phyloP scores from a whole-genome alignment of 1,140 invertebrate species.

The Atopsyche davidsoni region DNA sequence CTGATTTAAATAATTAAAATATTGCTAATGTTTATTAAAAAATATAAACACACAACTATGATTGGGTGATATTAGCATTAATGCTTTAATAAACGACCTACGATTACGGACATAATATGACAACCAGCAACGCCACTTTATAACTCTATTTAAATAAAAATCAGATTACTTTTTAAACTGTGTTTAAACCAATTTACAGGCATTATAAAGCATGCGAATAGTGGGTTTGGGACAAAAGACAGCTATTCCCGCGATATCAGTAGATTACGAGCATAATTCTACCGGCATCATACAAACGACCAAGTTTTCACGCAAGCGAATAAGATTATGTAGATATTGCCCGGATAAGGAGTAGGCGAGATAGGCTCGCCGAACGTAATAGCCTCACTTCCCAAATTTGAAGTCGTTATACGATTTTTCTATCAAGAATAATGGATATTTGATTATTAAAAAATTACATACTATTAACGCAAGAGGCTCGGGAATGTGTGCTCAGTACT shows the following conservation, averaged over 20 bases:
- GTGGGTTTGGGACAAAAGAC: conserved; percentile 6
- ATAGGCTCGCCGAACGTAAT: not conserved
- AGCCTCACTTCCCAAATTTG: not conserved
- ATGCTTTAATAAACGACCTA: too few species aligned
- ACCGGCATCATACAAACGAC: conserved; percentile 13
- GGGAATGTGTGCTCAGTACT: too few species aligned
- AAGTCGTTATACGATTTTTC: conserved; percentile 16
- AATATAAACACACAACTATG: not conserved
- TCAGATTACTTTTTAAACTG: too few species aligned
- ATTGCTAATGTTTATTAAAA: not conserved
- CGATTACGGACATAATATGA: too few species aligned
- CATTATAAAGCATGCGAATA: not conserved
- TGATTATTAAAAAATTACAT: conserved; percentile 8
- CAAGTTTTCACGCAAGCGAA: conserved; percentile 16
- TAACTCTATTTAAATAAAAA: too few species aligned
- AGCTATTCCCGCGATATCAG: conserved; percentile 11
- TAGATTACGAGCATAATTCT: conserved; percentile 19
- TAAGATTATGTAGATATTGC: conserved; percentile 24
- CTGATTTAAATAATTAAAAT: not conserved
- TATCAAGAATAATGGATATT: conserved; percentile 19
- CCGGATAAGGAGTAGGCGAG: too few species aligned
- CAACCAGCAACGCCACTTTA: too few species aligned
- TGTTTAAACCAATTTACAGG: not conserved
- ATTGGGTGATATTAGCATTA: too few species aligned
- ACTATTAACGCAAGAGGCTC: too few species aligned